phyloP scores from a whole-genome alignment of 2,888 invertebrate genomes.

The Epistrophella euchroma region DNA sequence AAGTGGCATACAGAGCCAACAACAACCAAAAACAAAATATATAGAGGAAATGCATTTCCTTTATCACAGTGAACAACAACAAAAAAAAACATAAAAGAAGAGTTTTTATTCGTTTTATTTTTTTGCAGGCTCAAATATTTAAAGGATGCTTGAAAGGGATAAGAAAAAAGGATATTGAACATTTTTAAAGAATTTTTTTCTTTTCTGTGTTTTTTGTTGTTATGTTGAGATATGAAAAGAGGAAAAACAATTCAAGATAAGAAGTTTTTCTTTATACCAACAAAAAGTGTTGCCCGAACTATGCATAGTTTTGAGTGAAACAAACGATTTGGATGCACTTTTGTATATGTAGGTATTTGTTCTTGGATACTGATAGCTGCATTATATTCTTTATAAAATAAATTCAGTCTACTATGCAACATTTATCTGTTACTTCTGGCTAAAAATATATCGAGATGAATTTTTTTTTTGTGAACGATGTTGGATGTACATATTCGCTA shows the following conservation, averaged over 20 bases:
- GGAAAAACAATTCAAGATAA: constrained; percentile 13
- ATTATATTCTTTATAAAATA: too few relatives aligned
- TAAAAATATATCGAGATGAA: too few relatives aligned
- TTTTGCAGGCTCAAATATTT: constrained; percentile 27
- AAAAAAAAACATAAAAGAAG: background rate
- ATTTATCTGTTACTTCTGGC: too few relatives aligned
- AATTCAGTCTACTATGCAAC: too few relatives aligned
- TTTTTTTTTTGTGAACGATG: too few relatives aligned
- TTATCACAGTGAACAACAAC: constrained; percentile 14
- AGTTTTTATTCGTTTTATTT: constrained; percentile 5
- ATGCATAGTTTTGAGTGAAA: constrained; percentile 3
- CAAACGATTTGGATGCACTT: background rate
- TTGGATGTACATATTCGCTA: too few relatives aligned
- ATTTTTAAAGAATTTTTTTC: background rate
- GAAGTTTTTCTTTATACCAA: constrained; percentile 8
- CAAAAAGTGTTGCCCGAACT: constrained; percentile 6
- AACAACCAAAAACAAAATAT: background rate
- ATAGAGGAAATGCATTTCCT: constrained; percentile 61
- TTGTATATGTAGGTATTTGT: background rate
- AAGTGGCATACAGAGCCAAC: constrained; percentile 10
- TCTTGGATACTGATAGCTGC: background rate
- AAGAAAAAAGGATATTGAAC: constrained; percentile 5
- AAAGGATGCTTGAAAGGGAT: constrained; percentile 23
- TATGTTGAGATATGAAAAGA: constrained; percentile 1
- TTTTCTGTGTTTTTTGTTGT: background rate